These are phyloP conservation scores for Nothura maculosa DNA, from an alignment of 2,797 vertebrate species.

Conservation along the genomic window DNA sequence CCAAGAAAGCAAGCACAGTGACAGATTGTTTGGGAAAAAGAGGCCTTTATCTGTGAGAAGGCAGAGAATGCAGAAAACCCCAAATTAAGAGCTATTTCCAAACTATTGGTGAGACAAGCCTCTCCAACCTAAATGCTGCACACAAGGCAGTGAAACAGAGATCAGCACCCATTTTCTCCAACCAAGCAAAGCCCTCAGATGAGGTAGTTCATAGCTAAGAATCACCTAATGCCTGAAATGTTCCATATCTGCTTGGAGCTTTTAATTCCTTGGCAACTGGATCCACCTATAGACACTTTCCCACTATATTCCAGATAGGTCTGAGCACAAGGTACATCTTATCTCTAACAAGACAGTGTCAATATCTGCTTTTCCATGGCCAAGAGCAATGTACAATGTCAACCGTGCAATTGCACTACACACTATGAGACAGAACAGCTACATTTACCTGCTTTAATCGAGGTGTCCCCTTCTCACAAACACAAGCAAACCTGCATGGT, in stretches of 20 bases:
- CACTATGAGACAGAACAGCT: neutral
- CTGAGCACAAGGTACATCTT: neutral
- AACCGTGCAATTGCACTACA: neutral
- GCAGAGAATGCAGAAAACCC: neutral
- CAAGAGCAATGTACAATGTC: neutral
- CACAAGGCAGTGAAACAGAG: neutral
- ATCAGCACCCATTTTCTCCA: neutral
- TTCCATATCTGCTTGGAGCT: neutral
- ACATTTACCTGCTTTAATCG: neutral
- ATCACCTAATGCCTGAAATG: neutral
- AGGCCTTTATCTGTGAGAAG: neutral
- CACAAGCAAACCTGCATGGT: neutral
- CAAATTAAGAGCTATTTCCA: neutral
- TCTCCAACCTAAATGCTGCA: neutral
- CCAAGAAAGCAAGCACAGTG: neutral
- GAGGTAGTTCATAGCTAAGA: neutral
- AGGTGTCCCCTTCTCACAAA: neutral
- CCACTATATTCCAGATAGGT: rapidly evolving
- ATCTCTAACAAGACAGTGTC: neutral
- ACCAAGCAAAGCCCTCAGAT: neutral
- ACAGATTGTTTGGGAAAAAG: neutral
- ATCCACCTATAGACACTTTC: neutral
- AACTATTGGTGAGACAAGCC: neutral
- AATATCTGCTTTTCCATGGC: neutral
- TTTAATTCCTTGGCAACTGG: neutral